Evolutionary conservation across 2,113 vertebrate species (phyloP), one percentile per base, ranked within the genome.

Genomic region (Phasianus colchicus): DNA sequence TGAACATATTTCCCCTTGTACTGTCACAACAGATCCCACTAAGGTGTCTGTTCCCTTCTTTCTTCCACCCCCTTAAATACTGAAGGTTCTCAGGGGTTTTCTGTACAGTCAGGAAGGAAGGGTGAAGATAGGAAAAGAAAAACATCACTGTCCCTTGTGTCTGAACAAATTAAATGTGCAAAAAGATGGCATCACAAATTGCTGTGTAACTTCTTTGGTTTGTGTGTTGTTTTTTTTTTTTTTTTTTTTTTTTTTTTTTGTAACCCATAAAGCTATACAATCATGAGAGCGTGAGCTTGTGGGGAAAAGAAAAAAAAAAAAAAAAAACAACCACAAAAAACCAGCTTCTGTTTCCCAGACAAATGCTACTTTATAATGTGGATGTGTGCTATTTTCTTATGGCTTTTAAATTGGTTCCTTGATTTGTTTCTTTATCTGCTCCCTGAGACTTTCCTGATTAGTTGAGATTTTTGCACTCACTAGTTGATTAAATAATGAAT

Each of bases 401-500:
- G 82, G 88, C 48, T 96, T 96, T 95, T 92, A 96, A 96, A 97
- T 94, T 91, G 91, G 86, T 97, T 96, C 89, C 96, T 96, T 96
- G 96, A 96, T 97, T 97, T 97, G 94, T 96, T 96, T 97, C 86
- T 97, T 96, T 97, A 96, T 96, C 96, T 96, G 52, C 14, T 96
- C 92, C 61, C 76, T 0, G 60, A 97, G 96, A 95, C 96, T 97
- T 96, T 94, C 88, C 94, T 97, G 97, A 97, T 97, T 96, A 97
- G 95, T 95, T 96, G 96, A 96, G 96, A 97, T 97, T 97, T 96
- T 95, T 96, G 76, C 81, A 92, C 95, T 96, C 91, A 80, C 94
- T 83, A 95, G 93, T 95, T 97, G 96, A 97, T 97, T 97, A 97
- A 97, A 97, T 97, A 97, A 97, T 97, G 96, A 97, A 97, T 97